phyloP scores from a whole-genome alignment of 2,113 vertebrate genomes.

The rat (Rattus norvegicus) region GRCr8 NC_086021.1:32986501-32987000 shows the following conservation, averaged over 20 bases:
- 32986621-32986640: background rate
- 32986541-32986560: background rate
- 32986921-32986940: background rate
- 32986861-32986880: background rate
- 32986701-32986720: background rate
- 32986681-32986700: background rate
- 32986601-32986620: background rate
- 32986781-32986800: too few relatives aligned
- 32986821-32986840: too few relatives aligned
- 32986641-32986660: background rate
- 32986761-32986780: background rate
- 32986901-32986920: too few relatives aligned
- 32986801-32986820: background rate
- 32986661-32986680: too few relatives aligned
- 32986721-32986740: background rate
- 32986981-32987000: too few relatives aligned
- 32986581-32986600: background rate
- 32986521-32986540: background rate
- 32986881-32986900: background rate
- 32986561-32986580: background rate
- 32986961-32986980: background rate
- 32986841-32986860: too few relatives aligned
- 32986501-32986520: background rate
- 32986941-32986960: background rate
- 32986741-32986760: background rate